phyloP scores from a whole-genome alignment of 2,113 vertebrate genomes.

The Fregata magnificens region DNA sequence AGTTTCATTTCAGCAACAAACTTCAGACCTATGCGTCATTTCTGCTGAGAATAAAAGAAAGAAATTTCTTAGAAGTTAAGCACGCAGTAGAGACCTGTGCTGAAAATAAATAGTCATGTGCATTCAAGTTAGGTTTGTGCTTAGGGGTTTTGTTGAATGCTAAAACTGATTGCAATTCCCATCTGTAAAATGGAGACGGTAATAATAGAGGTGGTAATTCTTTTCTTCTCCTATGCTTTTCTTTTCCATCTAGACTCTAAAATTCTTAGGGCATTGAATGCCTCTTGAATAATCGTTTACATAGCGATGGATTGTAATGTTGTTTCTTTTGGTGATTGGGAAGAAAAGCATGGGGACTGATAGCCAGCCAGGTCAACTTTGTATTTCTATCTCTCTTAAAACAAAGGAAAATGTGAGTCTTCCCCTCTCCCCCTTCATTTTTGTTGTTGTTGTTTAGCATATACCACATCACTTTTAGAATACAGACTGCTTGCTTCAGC shows the following conservation, averaged over 20 bases:
- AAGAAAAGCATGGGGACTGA: neutral
- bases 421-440: neutral
- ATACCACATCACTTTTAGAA: neutral
- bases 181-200: neutral
- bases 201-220: neutral
- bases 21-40: neutral
- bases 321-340: neutral
- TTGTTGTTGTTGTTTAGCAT: neutral
- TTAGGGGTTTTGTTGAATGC: neutral
- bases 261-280: neutral
- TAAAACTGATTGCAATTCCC: neutral
- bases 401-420: too few species aligned
- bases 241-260: neutral
- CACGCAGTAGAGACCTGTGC: neutral
- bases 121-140: neutral
- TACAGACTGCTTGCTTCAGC: neutral
- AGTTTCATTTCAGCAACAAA: neutral
- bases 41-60: neutral
- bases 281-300: neutral
- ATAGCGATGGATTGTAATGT: neutral
- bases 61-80: neutral
- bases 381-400: neutral
- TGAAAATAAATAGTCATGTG: neutral
- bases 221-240: neutral
- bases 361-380: neutral